Evolutionary conservation across 2,797 vertebrate species (phyloP).

Genomic region (Lepidocolaptes lacrymiger): DNA sequence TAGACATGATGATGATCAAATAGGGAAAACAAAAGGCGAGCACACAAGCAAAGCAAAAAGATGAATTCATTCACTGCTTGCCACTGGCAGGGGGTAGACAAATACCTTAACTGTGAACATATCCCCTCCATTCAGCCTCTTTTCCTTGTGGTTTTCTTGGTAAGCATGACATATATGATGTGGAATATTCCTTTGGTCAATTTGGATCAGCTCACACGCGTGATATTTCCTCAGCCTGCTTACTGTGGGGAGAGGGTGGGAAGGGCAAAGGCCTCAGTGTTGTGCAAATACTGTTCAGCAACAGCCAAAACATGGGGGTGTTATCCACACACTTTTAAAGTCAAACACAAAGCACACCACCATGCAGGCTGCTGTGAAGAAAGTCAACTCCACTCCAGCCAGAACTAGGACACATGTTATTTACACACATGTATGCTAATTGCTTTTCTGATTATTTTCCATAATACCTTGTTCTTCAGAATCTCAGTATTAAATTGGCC

Average conservation of each 20-base stretch:
- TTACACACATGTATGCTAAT: not conserved
- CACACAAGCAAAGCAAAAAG: not conserved
- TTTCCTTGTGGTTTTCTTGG: not conserved
- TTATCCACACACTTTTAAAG: not conserved
- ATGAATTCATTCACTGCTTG: not conserved
- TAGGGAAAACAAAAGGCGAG: not conserved
- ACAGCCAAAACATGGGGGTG: not conserved
- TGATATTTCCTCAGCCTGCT: not conserved
- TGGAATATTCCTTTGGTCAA: not conserved
- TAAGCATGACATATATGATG: not conserved
- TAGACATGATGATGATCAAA: not conserved
- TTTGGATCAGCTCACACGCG: fast-evolving
- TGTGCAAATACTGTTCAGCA: not conserved
- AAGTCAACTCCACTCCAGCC: not conserved
- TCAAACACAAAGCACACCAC: not conserved
- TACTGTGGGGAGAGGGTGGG: not conserved
- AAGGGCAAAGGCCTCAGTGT: not conserved
- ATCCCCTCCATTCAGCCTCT: not conserved
- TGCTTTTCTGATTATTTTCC: not conserved
- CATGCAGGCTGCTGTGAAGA: not conserved
- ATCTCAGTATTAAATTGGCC: not conserved
- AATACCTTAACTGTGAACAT: too few relatives aligned
- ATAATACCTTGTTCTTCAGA: not conserved
- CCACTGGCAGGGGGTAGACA: too few relatives aligned
- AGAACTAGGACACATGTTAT: not conserved